A percentile compares a stretch with the other conserved stretches of the same genome.
Evolutionary conservation across 2,888 invertebrate species (phyloP).

Genomic region (Pycnomerus fuliginosus): DNA sequence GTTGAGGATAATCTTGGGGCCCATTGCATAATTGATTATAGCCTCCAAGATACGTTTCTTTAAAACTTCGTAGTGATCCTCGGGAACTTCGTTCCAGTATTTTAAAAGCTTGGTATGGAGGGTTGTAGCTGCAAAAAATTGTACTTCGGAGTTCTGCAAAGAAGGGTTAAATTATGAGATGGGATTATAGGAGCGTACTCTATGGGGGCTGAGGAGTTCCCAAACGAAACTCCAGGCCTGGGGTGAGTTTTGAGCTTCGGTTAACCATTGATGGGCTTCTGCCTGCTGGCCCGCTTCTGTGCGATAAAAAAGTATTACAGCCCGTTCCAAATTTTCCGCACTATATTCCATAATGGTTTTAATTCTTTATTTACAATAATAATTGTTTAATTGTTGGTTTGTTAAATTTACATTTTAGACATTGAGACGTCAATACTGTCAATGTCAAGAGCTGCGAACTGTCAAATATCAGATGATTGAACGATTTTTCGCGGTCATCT

Average conservation of each 20-base stretch:
- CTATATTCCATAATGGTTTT: slow-evolving; percentile 59
- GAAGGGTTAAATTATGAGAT: neutral
- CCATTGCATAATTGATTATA: slow-evolving; percentile 73
- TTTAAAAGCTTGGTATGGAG: slow-evolving; percentile 85
- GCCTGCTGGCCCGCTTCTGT: slow-evolving; percentile 65
- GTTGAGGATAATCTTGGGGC: slow-evolving; percentile 83
- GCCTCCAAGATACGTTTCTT: slow-evolving; percentile 76
- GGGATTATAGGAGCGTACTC: slow-evolving; percentile 58
- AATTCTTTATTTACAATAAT: too few relatives aligned
- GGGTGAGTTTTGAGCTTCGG: slow-evolving; percentile 78
- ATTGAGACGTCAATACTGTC: neutral
- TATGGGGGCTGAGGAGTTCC: slow-evolving; percentile 79
- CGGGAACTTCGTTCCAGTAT: slow-evolving; percentile 84
- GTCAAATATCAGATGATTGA: too few relatives aligned
- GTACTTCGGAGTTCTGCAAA: slow-evolving; percentile 79
- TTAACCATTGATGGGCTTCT: slow-evolving; percentile 83
- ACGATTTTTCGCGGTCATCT: too few relatives aligned
- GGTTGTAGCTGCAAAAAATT: slow-evolving; percentile 92
- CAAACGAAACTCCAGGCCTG: slow-evolving; percentile 94
- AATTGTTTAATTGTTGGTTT: neutral
- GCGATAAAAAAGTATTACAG: slow-evolving; percentile 68
- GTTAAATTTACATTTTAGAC: neutral
- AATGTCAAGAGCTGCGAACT: too few relatives aligned
- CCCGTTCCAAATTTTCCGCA: slow-evolving; percentile 66
- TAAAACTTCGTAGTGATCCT: slow-evolving; percentile 73